Conservation (phyloP, 1,140 invertebrate genomes). For the Bombus consobrinus region DNA sequence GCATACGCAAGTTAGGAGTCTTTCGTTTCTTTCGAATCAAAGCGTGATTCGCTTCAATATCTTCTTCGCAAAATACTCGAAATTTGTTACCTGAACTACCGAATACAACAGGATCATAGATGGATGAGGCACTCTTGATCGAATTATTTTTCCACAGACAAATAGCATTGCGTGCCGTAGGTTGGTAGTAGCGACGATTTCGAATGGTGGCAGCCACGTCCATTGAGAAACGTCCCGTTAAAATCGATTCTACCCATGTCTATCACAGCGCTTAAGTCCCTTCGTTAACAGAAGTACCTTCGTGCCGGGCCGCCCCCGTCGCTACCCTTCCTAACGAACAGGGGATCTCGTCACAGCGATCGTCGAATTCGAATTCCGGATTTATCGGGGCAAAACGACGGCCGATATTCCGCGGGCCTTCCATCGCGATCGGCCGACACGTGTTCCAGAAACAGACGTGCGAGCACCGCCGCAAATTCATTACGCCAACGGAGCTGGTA, state of each 20-base stretch:
- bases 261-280: slow-evolving; percentile 34
- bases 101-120: not conserved
- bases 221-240: not conserved
- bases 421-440: slow-evolving; percentile 42
- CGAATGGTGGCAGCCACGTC: not conserved
- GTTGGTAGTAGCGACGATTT: not conserved
- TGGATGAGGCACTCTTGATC: not conserved
- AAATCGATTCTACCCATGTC: slow-evolving; percentile 19
- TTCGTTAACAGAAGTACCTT: slow-evolving; percentile 33
- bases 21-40: not conserved
- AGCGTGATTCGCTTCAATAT: not conserved
- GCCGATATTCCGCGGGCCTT: slow-evolving; percentile 49
- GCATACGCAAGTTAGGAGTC: not conserved
- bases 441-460: slow-evolving; percentile 54
- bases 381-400: slow-evolving; percentile 55
- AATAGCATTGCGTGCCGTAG: not conserved
- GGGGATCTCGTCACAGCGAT: slow-evolving; percentile 19
- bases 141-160: not conserved
- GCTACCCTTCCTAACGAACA: slow-evolving; percentile 26
- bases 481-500: slow-evolving; percentile 60
- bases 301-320: not conserved
- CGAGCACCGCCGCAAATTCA: slow-evolving; percentile 62
- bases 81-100: not conserved
- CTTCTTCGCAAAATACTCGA: not conserved
- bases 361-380: slow-evolving; percentile 20